Evolutionary conservation across 2,888 invertebrate genomes (phyloP).

Genomic region (Synergus japonicus): DNA sequence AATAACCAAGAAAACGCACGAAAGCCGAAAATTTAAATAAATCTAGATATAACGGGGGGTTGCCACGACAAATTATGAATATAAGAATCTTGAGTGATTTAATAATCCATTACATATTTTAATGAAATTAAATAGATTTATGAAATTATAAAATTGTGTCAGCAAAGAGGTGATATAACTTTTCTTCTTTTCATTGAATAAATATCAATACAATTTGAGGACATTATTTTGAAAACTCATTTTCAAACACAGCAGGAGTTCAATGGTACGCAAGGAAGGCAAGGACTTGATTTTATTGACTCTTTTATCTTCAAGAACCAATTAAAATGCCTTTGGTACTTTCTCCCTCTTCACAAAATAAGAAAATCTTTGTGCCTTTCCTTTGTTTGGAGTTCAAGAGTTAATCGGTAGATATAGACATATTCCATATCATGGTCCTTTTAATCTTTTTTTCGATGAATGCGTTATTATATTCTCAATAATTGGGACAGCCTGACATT

Average conservation of each 20-base stretch:
- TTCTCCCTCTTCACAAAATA: constrained; percentile 10
- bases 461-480: neutral
- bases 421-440: neutral
- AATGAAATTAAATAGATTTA: too few relatives aligned
- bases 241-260: neutral
- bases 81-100: too few relatives aligned
- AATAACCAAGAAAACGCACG: too few relatives aligned
- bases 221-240: neutral
- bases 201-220: too few relatives aligned
- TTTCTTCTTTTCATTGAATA: too few relatives aligned
- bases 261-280: neutral
- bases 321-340: constrained; percentile 6
- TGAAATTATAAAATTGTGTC: too few relatives aligned
- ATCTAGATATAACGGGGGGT: too few relatives aligned
- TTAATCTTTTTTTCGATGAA: constrained; percentile 22
- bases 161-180: too few relatives aligned
- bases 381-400: constrained; percentile 25
- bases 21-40: too few relatives aligned
- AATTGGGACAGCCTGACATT: neutral
- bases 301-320: constrained; percentile 19
- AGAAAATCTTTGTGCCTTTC: constrained; percentile 8
- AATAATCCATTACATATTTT: too few relatives aligned
- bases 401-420: constrained; percentile 1
- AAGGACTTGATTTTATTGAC: constrained; percentile 26
- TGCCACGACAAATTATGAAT: too few relatives aligned